Conservation (phyloP, 1,140 invertebrate species). For the Drosophila lini region DNA sequence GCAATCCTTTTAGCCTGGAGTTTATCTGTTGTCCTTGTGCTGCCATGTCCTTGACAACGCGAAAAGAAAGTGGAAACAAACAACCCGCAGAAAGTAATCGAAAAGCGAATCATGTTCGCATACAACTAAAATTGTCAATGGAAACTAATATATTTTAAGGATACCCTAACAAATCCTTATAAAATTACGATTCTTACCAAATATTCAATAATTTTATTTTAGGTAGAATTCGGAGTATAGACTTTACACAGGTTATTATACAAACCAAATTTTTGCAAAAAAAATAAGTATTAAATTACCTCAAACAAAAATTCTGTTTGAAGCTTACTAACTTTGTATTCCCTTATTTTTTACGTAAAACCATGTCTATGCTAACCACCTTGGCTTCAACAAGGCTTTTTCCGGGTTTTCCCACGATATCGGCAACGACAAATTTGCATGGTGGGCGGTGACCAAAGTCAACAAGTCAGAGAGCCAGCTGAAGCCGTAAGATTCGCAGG, state of each 20-base stretch:
- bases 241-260: neutral
- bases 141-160: neutral
- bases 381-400: conserved; percentile 4
- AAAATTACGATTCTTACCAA: neutral
- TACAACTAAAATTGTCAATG: neutral
- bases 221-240: neutral
- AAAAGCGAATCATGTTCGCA: conserved; percentile 21
- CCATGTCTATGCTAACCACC: too few relatives aligned
- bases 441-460: conserved; percentile 56
- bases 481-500: conserved; percentile 30
- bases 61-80: conserved; percentile 25
- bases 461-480: conserved; percentile 31
- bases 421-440: conserved; percentile 46
- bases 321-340: too few relatives aligned
- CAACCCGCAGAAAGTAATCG: conserved; percentile 16
- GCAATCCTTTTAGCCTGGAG: conserved; percentile 34
- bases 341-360: neutral
- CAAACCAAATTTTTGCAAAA: too few relatives aligned
- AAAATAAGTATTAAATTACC: too few relatives aligned
- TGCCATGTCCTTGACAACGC: conserved; percentile 43
- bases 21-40: conserved; percentile 43
- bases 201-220: neutral
- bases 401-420: conserved; percentile 37
- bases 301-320: neutral
- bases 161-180: neutral